Percentiles rank a stretch among this genome's conserved stretches.
These are phyloP conservation scores for Tragopan temminckii DNA, from an alignment of 2,797 vertebrate species.

Conservation along the genomic window DNA sequence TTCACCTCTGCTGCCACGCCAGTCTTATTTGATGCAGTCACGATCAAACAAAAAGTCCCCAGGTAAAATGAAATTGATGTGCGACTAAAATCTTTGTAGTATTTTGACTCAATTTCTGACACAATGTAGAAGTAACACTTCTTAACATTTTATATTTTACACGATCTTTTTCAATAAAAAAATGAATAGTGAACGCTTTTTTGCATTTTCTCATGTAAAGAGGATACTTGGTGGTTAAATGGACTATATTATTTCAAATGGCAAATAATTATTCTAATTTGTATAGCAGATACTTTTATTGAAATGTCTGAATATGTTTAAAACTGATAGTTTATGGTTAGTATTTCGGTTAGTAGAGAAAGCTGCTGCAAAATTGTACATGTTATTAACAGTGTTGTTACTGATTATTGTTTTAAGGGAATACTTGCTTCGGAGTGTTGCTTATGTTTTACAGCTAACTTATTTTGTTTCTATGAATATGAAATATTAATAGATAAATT, in stretches of 20 bases:
- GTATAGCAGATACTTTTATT: not conserved
- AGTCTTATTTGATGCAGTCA: conserved; percentile 89
- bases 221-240: not conserved
- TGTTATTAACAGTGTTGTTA: not conserved
- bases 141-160: too few relatives aligned
- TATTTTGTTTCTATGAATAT: not conserved
- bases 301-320: not conserved
- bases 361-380: not conserved
- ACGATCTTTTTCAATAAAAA: not conserved
- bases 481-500: not conserved
- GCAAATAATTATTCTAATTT: not conserved
- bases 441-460: not conserved
- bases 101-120: not conserved
- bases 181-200: not conserved
- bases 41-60: conserved; percentile 93
- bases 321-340: not conserved
- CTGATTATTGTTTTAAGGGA: not conserved
- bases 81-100: not conserved
- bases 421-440: not conserved
- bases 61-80: conserved; percentile 82
- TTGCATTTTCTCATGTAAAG: not conserved
- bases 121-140: not conserved
- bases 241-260: not conserved
- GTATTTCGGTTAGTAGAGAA: not conserved
- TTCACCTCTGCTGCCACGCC: conserved; percentile 94